These are phyloP conservation scores for Cactoblastis cactorum DNA, from an alignment of 2,888 invertebrate species.

Conservation along the genomic window DNA sequence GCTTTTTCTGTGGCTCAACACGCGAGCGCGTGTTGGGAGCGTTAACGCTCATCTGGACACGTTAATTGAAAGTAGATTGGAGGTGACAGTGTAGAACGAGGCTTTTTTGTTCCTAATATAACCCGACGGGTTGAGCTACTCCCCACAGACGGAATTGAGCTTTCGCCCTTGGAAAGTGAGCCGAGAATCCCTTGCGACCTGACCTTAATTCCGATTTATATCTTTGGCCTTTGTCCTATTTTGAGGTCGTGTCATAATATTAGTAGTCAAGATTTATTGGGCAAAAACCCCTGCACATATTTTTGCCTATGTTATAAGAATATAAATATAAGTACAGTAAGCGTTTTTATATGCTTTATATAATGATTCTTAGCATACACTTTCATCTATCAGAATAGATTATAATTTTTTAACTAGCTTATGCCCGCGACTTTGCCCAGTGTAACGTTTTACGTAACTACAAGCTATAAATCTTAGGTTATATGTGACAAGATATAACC, in stretches of 20 bases:
- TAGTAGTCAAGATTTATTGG: background rate
- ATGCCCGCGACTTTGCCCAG: no score
- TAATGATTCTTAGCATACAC: no score
- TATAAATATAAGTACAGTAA: no score
- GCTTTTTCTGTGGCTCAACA: no score
- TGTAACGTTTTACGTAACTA: no score
- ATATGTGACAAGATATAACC: no score
- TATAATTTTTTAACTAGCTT: no score
- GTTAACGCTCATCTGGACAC: conserved; percentile 73
- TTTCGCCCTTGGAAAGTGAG: background rate
- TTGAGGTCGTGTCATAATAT: conserved; percentile 1
- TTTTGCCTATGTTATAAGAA: background rate
- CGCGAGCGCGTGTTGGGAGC: conserved; percentile 10
- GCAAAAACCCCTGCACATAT: background rate
- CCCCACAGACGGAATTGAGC: background rate
- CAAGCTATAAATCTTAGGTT: no score
- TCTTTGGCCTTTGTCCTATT: conserved; percentile 7
- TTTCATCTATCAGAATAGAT: no score
- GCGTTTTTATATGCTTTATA: no score
- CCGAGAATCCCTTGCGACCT: background rate
- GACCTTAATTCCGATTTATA: background rate
- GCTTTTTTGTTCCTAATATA: conserved; percentile 14
- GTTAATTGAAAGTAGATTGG: conserved; percentile 78
- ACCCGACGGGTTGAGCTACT: conserved; percentile 2
- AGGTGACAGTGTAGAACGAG: conserved; percentile 65